Evolutionary conservation across 2,797 vertebrate species (phyloP).

Genomic region (Ibycter americanus): DNA sequence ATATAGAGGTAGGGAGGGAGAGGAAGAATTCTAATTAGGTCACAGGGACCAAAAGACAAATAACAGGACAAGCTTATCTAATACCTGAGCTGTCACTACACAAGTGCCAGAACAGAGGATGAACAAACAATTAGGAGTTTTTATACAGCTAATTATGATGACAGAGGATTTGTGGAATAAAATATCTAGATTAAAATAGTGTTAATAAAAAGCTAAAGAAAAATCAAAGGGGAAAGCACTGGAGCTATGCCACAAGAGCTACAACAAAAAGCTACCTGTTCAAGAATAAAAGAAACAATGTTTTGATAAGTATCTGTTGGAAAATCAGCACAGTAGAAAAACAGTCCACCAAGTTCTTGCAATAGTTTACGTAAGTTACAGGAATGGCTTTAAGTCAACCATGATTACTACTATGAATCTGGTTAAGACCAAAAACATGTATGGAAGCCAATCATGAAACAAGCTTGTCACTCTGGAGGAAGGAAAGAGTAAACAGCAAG

Average conservation of each 20-base stretch:
- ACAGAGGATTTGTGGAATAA: neutral
- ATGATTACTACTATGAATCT: constrained; percentile 37
- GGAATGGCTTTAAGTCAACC: constrained; percentile 27
- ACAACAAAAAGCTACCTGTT: neutral
- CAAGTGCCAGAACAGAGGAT: neutral
- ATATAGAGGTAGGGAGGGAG: neutral
- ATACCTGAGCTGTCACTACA: neutral
- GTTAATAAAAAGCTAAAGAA: neutral
- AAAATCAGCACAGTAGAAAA: neutral
- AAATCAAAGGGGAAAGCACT: neutral
- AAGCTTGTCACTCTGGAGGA: neutral
- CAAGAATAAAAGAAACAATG: neutral
- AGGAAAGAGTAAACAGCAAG: neutral
- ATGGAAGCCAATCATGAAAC: constrained; percentile 12
- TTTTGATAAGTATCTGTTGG: neutral
- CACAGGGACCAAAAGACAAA: constrained; percentile 33
- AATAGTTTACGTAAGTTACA: neutral
- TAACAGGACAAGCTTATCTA: constrained; percentile 51
- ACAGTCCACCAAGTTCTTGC: constrained; percentile 1
- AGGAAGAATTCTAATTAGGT: constrained; percentile 40
- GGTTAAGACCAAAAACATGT: constrained; percentile 42
- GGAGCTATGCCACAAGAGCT: neutral
- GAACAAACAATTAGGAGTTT: neutral
- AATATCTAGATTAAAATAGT: neutral
- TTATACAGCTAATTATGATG: neutral